Evolutionary conservation across 2,797 vertebrate genomes (phyloP).

Genomic region (Momotus momota): DNA sequence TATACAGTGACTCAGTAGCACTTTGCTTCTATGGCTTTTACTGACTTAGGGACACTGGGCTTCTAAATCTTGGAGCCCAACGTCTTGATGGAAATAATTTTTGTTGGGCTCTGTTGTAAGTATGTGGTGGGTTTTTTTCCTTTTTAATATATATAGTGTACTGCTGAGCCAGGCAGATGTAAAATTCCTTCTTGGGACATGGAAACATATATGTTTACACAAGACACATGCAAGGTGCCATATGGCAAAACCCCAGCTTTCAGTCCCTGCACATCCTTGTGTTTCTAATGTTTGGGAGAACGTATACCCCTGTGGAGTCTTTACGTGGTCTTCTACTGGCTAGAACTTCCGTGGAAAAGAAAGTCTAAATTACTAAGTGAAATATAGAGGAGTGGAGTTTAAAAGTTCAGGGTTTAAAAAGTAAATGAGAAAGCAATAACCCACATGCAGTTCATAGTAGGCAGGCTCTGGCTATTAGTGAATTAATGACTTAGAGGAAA

Average conservation of each 20-base stretch:
- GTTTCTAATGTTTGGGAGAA: constrained; percentile 50
- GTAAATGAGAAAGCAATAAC: constrained; percentile 35
- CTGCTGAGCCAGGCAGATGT: constrained; percentile 10
- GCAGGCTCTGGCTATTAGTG: background rate
- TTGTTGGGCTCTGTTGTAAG: background rate
- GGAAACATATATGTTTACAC: background rate
- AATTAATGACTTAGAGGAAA: background rate
- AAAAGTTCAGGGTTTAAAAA: constrained; percentile 55
- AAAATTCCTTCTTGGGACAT: constrained; percentile 20
- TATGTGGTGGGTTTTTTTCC: background rate
- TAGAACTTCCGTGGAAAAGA: constrained; percentile 28
- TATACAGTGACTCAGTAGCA: background rate
- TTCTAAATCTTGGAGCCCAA: background rate
- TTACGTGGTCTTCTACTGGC: constrained; percentile 59
- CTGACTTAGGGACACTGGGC: background rate
- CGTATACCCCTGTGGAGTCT: background rate
- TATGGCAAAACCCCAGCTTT: constrained; percentile 56
- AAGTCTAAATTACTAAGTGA: constrained; percentile 24
- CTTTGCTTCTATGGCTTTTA: background rate
- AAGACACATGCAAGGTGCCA: constrained; percentile 39
- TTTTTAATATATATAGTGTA: background rate
- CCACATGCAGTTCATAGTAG: background rate
- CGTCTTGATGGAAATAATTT: background rate
- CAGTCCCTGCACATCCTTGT: constrained; percentile 40
- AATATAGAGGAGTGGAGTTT: constrained; percentile 19